A percentile compares a stretch with the other conserved stretches of the same genome.
phyloP scores from a whole-genome alignment of 2,888 invertebrate genomes.

The Drosophila seclusa region DNA sequence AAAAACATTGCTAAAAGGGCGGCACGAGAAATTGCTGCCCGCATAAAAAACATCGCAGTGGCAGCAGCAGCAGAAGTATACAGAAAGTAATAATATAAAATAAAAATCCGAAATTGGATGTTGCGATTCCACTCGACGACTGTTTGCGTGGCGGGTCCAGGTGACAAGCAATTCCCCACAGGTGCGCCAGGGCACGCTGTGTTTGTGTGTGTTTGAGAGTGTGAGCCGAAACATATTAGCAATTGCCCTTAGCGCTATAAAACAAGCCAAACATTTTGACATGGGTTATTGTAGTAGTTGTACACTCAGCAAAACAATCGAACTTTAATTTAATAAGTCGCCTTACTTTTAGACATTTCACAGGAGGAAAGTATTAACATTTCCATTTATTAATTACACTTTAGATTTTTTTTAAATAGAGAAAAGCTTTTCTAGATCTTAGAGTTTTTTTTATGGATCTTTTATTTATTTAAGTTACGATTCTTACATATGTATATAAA shows the following conservation, averaged over 20 bases:
- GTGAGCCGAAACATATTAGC: conserved; percentile 62
- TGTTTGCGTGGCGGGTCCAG: conserved; percentile 56
- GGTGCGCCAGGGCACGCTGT: conserved; percentile 49
- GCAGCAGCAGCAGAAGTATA: not conserved
- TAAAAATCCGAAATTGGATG: conserved; percentile 70
- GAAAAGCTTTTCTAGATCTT: rapidly evolving
- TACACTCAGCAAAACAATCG: not conserved
- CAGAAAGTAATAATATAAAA: conserved; percentile 40
- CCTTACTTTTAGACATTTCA: not conserved
- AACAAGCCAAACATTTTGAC: conserved; percentile 73
- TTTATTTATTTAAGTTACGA: not conserved
- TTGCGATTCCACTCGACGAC: conserved; percentile 48
- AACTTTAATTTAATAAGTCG: not conserved
- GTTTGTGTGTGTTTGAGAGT: not conserved
- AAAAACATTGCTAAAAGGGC: conserved; percentile 37
- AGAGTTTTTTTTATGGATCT: not conserved
- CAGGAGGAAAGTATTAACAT: not conserved
- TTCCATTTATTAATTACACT: not conserved
- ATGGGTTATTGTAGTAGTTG: conserved; percentile 49
- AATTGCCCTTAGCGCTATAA: conserved; percentile 72
- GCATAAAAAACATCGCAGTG: conserved; percentile 52
- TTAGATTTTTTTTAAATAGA: not conserved
- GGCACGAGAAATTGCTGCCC: conserved; percentile 66
- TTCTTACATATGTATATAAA: not conserved
- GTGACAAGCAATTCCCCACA: conserved; percentile 77